Percentiles rank a stretch among this genome's conserved stretches.
Evolutionary conservation across 2,113 vertebrate genomes (phyloP).

Genomic region (Lampris incognitus): DNA sequence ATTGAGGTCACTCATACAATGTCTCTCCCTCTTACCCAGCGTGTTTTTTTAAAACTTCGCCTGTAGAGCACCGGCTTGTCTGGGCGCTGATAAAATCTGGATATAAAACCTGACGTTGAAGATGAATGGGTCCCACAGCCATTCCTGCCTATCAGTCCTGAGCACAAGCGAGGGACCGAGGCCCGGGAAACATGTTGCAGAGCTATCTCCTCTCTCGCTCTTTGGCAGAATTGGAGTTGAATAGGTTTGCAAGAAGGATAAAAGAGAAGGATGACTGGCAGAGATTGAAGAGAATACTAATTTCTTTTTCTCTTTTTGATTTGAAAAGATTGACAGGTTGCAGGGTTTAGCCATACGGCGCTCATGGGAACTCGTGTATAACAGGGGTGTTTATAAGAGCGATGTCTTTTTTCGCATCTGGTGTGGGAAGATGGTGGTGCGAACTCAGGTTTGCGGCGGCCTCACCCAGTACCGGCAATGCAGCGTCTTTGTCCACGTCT

Average conservation of each 20-base stretch:
- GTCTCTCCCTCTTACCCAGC: slow-evolving; percentile 23
- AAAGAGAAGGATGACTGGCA: slow-evolving; percentile 33
- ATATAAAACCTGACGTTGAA: slow-evolving; percentile 67
- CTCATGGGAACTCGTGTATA: slow-evolving; percentile 1
- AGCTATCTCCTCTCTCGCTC: slow-evolving; percentile 41
- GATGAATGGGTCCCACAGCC: slow-evolving; percentile 67
- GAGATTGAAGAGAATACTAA: slow-evolving; percentile 24
- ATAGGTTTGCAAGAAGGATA: slow-evolving; percentile 41
- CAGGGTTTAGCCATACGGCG: neutral
- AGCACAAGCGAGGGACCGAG: slow-evolving; percentile 48
- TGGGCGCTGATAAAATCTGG: slow-evolving; percentile 65
- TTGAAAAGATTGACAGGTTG: neutral
- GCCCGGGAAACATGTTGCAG: slow-evolving; percentile 52
- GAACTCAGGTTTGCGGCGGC: no score
- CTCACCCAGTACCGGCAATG: no score
- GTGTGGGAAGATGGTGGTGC: no score
- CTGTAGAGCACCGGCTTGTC: slow-evolving; percentile 48
- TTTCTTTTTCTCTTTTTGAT: neutral
- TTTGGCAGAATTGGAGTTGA: slow-evolving; percentile 37
- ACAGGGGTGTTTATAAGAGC: slow-evolving; percentile 2
- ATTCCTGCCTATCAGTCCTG: slow-evolving; percentile 54
- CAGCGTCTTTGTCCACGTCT: no score
- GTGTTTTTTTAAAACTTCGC: slow-evolving; percentile 27
- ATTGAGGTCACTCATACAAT: slow-evolving; percentile 63
- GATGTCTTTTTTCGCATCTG: no score